A percentile compares a stretch with the other conserved stretches of the same genome.
Conservation (phyloP, 2,113 vertebrate genomes). For the Regulus satrapa region DNA sequence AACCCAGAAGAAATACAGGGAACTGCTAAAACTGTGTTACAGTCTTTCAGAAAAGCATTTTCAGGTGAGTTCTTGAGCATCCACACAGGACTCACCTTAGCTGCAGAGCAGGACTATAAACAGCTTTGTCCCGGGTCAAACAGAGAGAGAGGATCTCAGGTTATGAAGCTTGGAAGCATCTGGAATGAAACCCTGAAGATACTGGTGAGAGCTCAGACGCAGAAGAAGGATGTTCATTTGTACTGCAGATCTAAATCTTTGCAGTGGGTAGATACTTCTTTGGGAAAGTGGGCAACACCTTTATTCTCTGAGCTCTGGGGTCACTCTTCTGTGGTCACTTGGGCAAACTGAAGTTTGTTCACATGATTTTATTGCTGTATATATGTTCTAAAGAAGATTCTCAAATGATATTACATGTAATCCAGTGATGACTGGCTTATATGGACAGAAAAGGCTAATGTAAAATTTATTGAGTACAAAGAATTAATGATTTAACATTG, state of each 20-base stretch:
- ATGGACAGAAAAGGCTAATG: neutral
- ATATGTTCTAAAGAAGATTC: neutral
- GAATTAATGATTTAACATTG: neutral
- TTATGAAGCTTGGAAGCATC: neutral
- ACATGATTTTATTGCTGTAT: neutral
- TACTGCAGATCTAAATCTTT: neutral
- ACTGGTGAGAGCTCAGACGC: neutral
- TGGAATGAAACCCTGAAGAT: neutral
- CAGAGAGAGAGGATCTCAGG: neutral
- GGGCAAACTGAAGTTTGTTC: neutral
- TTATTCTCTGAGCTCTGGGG: neutral
- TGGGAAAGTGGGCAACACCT: accelerated
- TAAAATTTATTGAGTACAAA: neutral
- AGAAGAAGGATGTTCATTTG: neutral
- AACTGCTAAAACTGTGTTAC: neutral
- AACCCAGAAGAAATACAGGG: neutral
- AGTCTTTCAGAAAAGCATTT: neutral
- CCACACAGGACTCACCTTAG: neutral
- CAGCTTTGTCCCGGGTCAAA: neutral
- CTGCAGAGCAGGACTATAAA: neutral
- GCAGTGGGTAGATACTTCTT: neutral
- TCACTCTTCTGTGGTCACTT: neutral
- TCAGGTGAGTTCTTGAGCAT: neutral
- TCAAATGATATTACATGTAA: neutral
- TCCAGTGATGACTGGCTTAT: neutral